Evolutionary conservation across 2,113 vertebrate genomes (phyloP), one percentile per base, ranked within the genome.

Genomic region (Corydoras sp.): DNA sequence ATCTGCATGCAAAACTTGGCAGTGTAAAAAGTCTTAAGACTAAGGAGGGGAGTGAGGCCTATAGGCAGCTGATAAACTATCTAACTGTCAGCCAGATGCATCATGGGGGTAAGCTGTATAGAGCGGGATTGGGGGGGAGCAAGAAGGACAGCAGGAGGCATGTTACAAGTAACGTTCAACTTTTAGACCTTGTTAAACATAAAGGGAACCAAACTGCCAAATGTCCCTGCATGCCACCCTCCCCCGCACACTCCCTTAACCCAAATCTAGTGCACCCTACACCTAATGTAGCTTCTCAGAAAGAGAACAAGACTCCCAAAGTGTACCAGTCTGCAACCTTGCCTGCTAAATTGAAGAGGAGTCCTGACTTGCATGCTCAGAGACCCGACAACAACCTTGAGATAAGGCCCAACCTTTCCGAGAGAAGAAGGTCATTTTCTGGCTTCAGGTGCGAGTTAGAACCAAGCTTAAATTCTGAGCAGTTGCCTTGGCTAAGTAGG

Each of bases 71-170:
- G 35, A 86, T 90, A 64, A 88, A 89, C 84, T 89, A 87, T 75
- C 79, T 89, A 56, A 89, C 88, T 49, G 85, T 88, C 53, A 90
- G 86, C 73, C 88, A 89, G 76, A 88, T 88, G 86, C 88, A 89
- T 70, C 86, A 90, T 76, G 87, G 86, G 30, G 86, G 86, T 69
- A 89, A 87, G 68, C 79, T 87, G 54, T 86, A 88, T 65, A 85
- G 85, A 13, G 77, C 86, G 24, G 86, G 86, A 32, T 73, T 88
- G 83, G 85, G 81, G 69, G 84, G 79, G 24, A 82, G 84, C 56
- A 89, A 86, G 79, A 88, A 86, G 71, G 86, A 88, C 82, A 83
- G 70, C 30, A 82, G 83, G 60, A 86, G 83, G 64, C 88, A 87
- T 74, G 81, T 88, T 74, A 86, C 81, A 4, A 87, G 86, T 76